phyloP scores from a whole-genome alignment of 2,113 vertebrate genomes.

The Alaudala cheleensis region DNA sequence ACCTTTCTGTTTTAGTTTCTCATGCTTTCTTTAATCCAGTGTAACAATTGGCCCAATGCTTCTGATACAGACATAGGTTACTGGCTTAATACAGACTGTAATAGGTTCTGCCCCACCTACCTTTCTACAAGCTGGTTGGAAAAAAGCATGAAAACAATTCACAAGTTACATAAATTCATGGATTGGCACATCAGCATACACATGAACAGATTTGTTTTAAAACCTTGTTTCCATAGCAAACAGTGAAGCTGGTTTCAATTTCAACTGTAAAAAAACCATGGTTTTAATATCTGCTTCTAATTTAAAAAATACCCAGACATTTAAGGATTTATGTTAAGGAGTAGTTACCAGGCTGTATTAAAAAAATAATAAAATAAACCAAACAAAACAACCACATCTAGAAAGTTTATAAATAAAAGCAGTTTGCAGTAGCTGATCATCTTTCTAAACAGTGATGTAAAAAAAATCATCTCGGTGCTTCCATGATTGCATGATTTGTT shows the following conservation, averaged over 20 bases:
- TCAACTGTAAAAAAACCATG: not conserved
- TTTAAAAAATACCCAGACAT: not conserved
- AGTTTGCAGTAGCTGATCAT: not conserved
- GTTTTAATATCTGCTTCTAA: conserved; percentile 7
- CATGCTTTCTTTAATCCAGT: not conserved
- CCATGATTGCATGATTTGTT: not conserved
- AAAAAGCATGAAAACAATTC: not conserved
- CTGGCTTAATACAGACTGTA: not conserved
- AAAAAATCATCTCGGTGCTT: not conserved
- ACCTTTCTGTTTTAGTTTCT: not conserved
- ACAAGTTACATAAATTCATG: not conserved
- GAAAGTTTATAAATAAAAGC: not conserved
- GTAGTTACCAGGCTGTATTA: not conserved
- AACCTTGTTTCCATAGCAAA: not conserved
- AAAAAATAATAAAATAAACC: not conserved
- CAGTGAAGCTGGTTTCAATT: not conserved
- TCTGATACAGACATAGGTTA: not conserved
- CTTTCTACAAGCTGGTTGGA: not conserved
- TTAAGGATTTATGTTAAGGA: not conserved
- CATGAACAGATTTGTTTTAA: not conserved
- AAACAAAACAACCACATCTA: not conserved
- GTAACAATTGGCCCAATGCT: not conserved
- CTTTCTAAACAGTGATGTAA: not conserved
- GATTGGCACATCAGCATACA: not conserved
- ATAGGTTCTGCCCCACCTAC: not conserved